Base-by-base conservation (phyloP, 1,140 invertebrate species). In the Ceratina japonica region DNA sequence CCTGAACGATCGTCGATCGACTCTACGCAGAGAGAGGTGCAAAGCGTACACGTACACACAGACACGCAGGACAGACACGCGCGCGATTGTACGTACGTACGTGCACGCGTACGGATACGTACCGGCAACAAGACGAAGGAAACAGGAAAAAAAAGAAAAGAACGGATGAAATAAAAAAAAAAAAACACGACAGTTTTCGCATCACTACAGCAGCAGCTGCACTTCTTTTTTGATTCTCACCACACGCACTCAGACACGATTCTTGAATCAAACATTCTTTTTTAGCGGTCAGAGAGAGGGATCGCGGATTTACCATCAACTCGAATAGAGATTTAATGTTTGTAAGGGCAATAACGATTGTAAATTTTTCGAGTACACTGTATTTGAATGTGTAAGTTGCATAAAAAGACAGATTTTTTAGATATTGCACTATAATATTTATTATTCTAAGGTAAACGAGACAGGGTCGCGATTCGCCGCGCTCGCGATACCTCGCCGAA, bases 381-480 rank as follows among this genome's bases (percentile, higher is more conserved):
- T 89, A 91, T 91, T 88, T 89, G 84, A 90, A 90, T 90, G 87
- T 92, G 84, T 89, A 91, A 90, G 86, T 90, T 91, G 89, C 88
- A 87, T 91, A 87, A 89, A 91, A 90, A 89, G 83, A 91, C 86
- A 91, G 88, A 87, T 91, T 91, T 92, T 92, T 90, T 91, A 91
- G 90, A 91, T 91, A 92, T 90, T 90, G 90, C 91, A 91, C 91
- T 91, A 87, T 92, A 88, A 91, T 87, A 89, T 91, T 91, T 90
- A 90, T 91, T 91, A 90, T 85, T 87, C 71, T 91, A 91, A 89
- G 85, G 84, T 88, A 82, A 44, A 89, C 80, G 77, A 86, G 84
- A 85, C 83, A 79, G 73, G 58, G 83, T 80, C 86, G 78, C 82
- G 77, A 79, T 83, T 80, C 85, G 87, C 80, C 86, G 84, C 74